Base-by-base conservation (phyloP, 2,113 vertebrate species). In the Synodontis membranacea region DNA sequence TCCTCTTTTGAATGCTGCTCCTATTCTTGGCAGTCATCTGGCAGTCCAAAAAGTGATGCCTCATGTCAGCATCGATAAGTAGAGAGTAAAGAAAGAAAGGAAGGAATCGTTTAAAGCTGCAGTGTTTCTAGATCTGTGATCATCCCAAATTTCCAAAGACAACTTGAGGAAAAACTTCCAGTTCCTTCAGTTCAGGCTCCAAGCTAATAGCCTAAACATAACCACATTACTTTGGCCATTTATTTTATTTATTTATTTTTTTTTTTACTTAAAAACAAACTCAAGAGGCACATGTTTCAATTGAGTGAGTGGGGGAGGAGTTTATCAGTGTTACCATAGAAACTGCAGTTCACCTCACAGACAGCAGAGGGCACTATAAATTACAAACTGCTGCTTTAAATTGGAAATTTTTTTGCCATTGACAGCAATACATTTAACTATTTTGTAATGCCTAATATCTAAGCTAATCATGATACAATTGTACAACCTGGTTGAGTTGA, bases 1-100 rank as follows among this genome's bases (percentile, higher is more conserved):
- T 89, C 85, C 85, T 56, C 64, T 79, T 86, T 78, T 62, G 70
- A 85, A 84, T 64, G 76, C 81, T 85, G 78, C 72, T 80, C 79
- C 62, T 66, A 83, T 56, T 83, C 50, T 78, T 74, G 80, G 80
- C 86, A 70, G 48, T 42, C 42, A 68, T 81, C 56, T 75, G 80
- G 86, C 76, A 44, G 64, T 46, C 86, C 37, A 86, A 88, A 82
- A 58, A 76, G 54, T 70, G 58, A 83, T 80, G 72, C 60, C 78
- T 64, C 42, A 17, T 37, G 46, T 76, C 54, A 7, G 31, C 44
- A 42, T 54, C 34, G 52, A 75, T 82, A 42, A 81, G 64, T 80
- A 23, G 48, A 37, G 46, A 17, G 25, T 6, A n/a, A 58, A 25
- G 80, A 64, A 64, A 76, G 28, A 54, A n/a, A 58, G 19, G 80